A percentile compares a stretch with the other conserved stretches of the same genome.
Evolutionary conservation across 2,888 invertebrate species (phyloP).

Genomic region (Spodoptera exigua): DNA sequence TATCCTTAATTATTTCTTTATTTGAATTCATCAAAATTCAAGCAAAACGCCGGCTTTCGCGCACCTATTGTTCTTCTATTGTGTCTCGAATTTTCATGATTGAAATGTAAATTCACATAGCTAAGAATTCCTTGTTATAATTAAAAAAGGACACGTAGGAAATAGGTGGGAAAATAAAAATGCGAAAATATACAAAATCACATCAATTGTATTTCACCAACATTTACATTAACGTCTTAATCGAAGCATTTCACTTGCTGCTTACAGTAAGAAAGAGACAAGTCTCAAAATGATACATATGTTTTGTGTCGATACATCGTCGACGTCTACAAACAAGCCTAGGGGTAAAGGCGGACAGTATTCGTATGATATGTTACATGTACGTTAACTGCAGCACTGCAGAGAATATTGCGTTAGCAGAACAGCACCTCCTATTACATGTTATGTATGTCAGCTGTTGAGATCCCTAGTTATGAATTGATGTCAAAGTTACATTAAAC

Average conservation of each 20-base stretch:
- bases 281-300: slow-evolving; percentile 77
- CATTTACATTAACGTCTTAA: slow-evolving; percentile 88
- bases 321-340: slow-evolving; percentile 85
- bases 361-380: slow-evolving; percentile 76
- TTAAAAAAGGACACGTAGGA: no score
- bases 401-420: slow-evolving; percentile 17
- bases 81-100: no score
- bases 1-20: no score
- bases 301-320: slow-evolving; percentile 67
- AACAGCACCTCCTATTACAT: slow-evolving; percentile 23
- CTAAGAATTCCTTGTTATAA: neutral
- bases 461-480: slow-evolving; percentile 24
- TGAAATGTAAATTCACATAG: no score
- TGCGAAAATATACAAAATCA: slow-evolving; percentile 82
- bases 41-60: no score
- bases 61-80: no score
- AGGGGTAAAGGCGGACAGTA: slow-evolving; percentile 85
- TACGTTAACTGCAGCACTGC: slow-evolving; percentile 52
- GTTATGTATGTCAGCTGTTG: slow-evolving; percentile 11
- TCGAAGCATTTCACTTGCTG: slow-evolving; percentile 86
- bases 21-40: no score
- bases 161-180: slow-evolving; percentile 73
- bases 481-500: slow-evolving; percentile 28
- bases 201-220: slow-evolving; percentile 90
- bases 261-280: slow-evolving; percentile 85